Evolutionary conservation across 1,140 invertebrate genomes (phyloP), one percentile per base, ranked within the genome.

Genomic region (Colletes gigas): DNA sequence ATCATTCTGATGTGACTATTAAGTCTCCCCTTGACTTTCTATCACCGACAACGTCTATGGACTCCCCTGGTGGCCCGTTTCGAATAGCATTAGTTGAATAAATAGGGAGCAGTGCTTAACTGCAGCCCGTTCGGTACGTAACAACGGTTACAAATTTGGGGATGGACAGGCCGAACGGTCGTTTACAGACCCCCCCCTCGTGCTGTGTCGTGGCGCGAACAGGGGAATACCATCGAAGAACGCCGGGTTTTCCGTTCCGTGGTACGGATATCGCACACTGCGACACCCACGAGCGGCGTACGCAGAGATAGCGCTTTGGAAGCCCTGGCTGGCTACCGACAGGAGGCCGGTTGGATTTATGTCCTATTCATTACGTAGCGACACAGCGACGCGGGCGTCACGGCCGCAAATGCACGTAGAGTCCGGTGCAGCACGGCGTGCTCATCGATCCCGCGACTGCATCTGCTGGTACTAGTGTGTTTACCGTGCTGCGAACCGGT

Each of bases 321-420:
- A 41, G 39, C 6, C n/a, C 12, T n/a, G 44, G 7, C 65, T 63
- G 52, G 57, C 39, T 59, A 67, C 47, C n/a, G 65, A 50, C 68
- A 66, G 78, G 82, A 68, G 82, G 83, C 78, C 83, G 70, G 30
- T 10, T 86, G 88, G 88, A 90, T 91, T 90, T 90, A 90, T 90
- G 87, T 83, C 82, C 89, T 86, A 88, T 90, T 90, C 88, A 90
- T 91, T 90, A 90, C 83, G 78, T 83, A 84, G 81, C 74, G 73
- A 77, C 82, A 87, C 80, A 83, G 69, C 63, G 79, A 55, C 67
- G 71, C 74, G 77, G 30, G 81, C 63, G 81, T 80, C 54, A 82
- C 77, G 39, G 82, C 83, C 82, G 83, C 85, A 79, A 84, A 88
- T 85, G 82, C 83, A 83, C 83, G 65, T 44, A 10, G 41, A 44